Percentiles rank a stretch among this genome's conserved stretches.
Evolutionary conservation across 1,140 invertebrate genomes (phyloP).

Genomic region (Heterodera schachtii): DNA sequence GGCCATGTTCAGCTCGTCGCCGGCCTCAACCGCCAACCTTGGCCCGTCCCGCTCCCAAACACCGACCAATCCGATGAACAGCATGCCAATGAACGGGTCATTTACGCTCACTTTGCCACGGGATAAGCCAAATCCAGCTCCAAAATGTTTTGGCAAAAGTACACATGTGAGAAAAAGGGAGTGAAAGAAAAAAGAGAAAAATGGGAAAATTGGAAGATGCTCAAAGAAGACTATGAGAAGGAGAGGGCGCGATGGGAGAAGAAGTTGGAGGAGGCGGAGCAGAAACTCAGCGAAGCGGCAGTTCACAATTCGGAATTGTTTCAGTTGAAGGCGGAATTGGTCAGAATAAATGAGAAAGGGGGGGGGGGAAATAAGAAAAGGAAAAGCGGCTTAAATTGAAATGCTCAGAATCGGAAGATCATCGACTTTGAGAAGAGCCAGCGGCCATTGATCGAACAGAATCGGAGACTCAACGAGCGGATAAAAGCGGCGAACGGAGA

Average conservation of each 20-base stretch:
- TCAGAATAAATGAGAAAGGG: constrained; percentile 39
- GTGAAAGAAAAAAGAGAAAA: not conserved
- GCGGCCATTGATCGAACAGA: constrained; percentile 59
- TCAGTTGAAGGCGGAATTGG: constrained; percentile 63
- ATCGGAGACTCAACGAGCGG: constrained; percentile 54
- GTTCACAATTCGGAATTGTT: constrained; percentile 55
- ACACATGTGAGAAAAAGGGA: constrained; percentile 35
- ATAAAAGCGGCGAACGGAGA: constrained; percentile 53
- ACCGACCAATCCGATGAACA: constrained; percentile 20
- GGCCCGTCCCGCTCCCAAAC: constrained; percentile 21
- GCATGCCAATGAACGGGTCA: constrained; percentile 18
- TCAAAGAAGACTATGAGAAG: constrained; percentile 55
- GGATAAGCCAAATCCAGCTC: constrained; percentile 29
- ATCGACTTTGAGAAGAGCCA: constrained; percentile 64
- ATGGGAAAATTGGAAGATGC: constrained; percentile 27
- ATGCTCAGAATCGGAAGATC: constrained; percentile 61
- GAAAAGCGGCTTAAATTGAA: constrained; percentile 3
- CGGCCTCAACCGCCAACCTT: constrained; percentile 8
- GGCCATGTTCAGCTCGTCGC: constrained; percentile 13
- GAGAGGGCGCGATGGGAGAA: constrained; percentile 55
- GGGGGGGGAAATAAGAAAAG: not conserved
- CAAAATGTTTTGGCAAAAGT: constrained; percentile 44
- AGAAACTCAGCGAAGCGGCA: constrained; percentile 50
- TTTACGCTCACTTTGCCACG: constrained; percentile 27
- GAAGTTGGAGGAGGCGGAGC: constrained; percentile 60